These are phyloP conservation scores for Choloepus didactylus DNA, from an alignment of 2,797 vertebrate genomes.

Conservation along the genomic window DNA sequence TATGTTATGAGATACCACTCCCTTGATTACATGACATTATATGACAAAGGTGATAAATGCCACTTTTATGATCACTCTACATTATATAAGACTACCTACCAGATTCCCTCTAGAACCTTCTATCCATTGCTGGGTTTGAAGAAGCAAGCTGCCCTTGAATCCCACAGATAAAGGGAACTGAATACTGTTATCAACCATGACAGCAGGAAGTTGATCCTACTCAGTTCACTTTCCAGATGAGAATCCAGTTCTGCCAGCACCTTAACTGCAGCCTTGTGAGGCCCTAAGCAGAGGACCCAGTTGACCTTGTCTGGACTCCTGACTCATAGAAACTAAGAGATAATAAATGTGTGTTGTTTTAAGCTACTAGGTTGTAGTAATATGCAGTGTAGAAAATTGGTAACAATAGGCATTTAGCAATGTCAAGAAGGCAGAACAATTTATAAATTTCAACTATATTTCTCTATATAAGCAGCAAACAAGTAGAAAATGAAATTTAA, in stretches of 20 bases:
- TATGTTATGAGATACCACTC: background rate
- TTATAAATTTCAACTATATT: background rate
- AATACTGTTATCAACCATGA: background rate
- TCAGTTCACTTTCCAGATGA: background rate
- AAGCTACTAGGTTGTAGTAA: background rate
- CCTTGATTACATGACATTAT: background rate
- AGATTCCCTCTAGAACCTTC: background rate
- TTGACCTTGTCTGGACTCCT: background rate
- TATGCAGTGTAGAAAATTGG: background rate
- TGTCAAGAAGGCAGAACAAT: background rate
- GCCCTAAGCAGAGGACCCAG: background rate
- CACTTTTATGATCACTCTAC: background rate
- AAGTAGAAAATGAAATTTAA: background rate
- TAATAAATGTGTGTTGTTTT: background rate
- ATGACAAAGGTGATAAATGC: background rate
- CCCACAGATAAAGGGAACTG: background rate
- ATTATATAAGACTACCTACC: too few relatives aligned
- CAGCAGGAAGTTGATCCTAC: background rate
- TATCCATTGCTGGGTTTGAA: background rate
- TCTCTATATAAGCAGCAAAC: background rate
- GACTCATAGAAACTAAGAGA: background rate
- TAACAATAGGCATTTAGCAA: background rate
- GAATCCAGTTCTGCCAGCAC: background rate
- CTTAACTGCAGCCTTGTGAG: background rate
- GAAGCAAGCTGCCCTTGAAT: background rate